Percentiles rank a stretch among this genome's conserved stretches.
Conservation (phyloP, 92 coral and sea anemone species). For the Anthopleura xanthogrammica region DNA sequence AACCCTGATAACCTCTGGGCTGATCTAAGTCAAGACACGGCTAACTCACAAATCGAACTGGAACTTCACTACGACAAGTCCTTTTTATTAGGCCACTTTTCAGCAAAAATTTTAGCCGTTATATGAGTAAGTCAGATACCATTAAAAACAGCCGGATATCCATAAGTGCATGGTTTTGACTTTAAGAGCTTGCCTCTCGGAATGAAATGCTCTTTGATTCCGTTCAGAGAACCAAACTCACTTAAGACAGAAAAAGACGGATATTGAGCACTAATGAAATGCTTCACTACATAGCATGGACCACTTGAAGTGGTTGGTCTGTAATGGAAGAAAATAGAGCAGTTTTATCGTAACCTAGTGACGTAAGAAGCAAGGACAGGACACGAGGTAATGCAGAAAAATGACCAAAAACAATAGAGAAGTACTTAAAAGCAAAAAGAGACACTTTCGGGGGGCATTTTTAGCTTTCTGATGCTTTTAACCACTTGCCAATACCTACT, state of each 20-base stretch:
- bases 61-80: neutral
- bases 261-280: neutral
- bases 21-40: no score
- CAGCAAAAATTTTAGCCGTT: neutral
- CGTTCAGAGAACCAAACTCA: neutral
- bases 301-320: conserved; percentile 3
- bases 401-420: neutral
- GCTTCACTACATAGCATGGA: neutral
- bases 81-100: neutral
- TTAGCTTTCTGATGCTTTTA: neutral
- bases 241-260: neutral
- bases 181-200: conserved; percentile 7
- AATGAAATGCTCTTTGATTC: neutral
- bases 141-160: neutral
- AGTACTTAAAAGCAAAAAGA: neutral
- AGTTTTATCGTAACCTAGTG: neutral
- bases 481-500: neutral
- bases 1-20: no score
- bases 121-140: neutral
- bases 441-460: conserved; percentile 6
- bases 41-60: no score
- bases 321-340: neutral
- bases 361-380: neutral
- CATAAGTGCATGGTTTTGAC: neutral
- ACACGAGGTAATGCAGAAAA: neutral